phyloP scores from a whole-genome alignment of 2,113 vertebrate genomes.

The Neogobius melanostomus region DNA sequence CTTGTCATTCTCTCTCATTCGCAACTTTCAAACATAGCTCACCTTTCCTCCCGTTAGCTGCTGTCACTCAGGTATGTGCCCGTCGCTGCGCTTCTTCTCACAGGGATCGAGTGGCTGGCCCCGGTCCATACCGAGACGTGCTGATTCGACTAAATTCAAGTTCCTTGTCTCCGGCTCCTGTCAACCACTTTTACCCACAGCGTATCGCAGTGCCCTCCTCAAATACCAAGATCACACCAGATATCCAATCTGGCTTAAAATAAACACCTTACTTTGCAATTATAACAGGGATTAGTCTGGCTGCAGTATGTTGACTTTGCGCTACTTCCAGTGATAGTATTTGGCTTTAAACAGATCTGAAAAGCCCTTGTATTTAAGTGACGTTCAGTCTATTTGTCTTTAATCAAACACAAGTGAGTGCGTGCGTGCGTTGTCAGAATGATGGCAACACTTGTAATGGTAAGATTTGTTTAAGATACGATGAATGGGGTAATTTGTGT shows the following conservation, averaged over 20 bases:
- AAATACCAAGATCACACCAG: slow-evolving; percentile 10
- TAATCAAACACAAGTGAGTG: slow-evolving; percentile 17
- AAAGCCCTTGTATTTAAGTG: slow-evolving; percentile 20
- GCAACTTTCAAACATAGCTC: not conserved
- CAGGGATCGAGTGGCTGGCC: slow-evolving; percentile 44
- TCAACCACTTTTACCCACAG: slow-evolving; percentile 20
- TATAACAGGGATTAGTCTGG: not conserved
- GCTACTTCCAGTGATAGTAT: slow-evolving; percentile 15
- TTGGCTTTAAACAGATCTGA: slow-evolving; percentile 33
- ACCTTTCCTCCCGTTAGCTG: slow-evolving; percentile 38
- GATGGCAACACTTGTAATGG: slow-evolving; percentile 14
- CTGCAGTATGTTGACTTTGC: slow-evolving; percentile 26
- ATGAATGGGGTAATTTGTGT: no score
- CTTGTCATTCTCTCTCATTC: not conserved
- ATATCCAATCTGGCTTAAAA: slow-evolving; percentile 18
- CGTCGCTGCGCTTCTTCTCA: slow-evolving; percentile 43
- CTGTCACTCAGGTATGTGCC: slow-evolving; percentile 43
- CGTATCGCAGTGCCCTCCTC: slow-evolving; percentile 16
- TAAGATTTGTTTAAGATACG: not conserved
- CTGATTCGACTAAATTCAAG: slow-evolving; percentile 47
- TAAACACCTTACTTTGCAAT: not conserved
- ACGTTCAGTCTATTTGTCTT: slow-evolving; percentile 22
- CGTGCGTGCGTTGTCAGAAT: not conserved
- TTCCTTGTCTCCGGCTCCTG: slow-evolving; percentile 44
- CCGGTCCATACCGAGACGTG: slow-evolving; percentile 41